phyloP scores from a whole-genome alignment of 2,797 vertebrate species.

The Apodemus agrarius region DNA sequence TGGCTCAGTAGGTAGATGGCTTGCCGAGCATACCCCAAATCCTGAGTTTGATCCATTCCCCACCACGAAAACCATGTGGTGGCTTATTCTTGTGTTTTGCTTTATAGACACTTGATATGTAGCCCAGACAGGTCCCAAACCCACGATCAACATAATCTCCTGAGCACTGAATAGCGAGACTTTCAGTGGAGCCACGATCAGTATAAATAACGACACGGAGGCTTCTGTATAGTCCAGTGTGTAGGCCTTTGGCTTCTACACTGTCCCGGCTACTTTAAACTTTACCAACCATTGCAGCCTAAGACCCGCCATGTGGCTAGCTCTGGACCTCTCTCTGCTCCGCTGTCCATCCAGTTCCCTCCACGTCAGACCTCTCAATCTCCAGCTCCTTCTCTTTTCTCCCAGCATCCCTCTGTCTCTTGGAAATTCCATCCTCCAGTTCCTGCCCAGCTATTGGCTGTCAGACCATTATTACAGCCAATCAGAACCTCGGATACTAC shows the following conservation, averaged over 20 bases:
- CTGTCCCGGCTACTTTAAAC: not conserved
- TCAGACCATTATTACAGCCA: not conserved
- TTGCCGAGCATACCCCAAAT: not conserved
- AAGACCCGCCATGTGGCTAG: not conserved
- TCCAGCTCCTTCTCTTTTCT: not conserved
- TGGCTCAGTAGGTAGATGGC: no score
- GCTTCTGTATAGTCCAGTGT: not conserved
- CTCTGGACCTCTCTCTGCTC: not conserved
- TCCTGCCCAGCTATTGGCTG: not conserved
- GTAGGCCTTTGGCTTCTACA: not conserved
- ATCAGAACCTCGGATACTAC: not conserved
- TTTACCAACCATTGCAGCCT: not conserved
- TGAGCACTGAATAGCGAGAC: not conserved
- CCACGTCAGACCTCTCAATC: not conserved
- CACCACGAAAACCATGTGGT: not conserved
- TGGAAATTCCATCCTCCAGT: not conserved
- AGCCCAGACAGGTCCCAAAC: not conserved
- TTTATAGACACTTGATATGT: not conserved
- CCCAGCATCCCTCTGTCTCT: not conserved
- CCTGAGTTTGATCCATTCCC: not conserved
- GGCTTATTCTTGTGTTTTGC: not conserved
- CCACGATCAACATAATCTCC: not conserved
- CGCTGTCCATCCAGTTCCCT: not conserved
- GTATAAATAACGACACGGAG: no score
- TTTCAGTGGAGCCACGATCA: no score